phyloP scores from a whole-genome alignment of 2,888 invertebrate genomes.

The Augochlorella aurata region DNA sequence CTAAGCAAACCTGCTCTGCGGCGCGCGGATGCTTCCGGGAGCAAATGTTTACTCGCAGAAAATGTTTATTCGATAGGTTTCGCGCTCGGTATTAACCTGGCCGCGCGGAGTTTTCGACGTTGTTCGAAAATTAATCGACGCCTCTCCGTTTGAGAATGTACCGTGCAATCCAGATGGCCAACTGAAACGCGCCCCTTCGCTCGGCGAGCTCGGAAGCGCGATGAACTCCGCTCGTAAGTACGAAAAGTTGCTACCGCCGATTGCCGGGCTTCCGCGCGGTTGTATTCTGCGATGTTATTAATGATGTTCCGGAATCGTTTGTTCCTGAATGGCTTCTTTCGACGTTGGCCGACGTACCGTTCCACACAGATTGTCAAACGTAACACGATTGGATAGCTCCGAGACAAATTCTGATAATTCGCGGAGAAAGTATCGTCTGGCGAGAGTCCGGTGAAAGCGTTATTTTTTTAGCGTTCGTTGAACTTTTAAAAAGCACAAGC shows the following conservation, averaged over 20 bases:
- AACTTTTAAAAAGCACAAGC: no score
- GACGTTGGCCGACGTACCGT: no score
- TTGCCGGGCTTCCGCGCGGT: neutral
- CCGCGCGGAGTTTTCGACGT: neutral
- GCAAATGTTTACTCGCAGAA: constrained; percentile 31
- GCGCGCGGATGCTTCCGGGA: constrained; percentile 16
- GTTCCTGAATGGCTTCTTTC: no score
- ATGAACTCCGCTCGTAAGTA: neutral
- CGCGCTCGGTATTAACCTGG: neutral
- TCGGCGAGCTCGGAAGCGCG: neutral
- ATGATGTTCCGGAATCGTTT: no score
- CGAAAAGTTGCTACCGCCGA: neutral
- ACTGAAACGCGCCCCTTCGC: neutral
- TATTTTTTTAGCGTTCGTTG: no score
- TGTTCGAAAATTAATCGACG: constrained; percentile 24
- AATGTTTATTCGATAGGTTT: constrained; percentile 25
- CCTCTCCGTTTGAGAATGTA: neutral
- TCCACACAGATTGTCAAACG: no score
- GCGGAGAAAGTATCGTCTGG: no score
- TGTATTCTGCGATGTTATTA: no score
- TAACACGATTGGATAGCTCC: no score
- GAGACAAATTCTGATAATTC: no score
- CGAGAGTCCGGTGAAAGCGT: no score
- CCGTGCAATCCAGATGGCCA: constrained; percentile 5
- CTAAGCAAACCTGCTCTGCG: constrained; percentile 36